Percentiles rank a stretch among this genome's conserved stretches.
These are phyloP conservation scores for Mesorhabditis belari DNA, from an alignment of 2,888 invertebrate species.

Conservation along the genomic window DNA sequence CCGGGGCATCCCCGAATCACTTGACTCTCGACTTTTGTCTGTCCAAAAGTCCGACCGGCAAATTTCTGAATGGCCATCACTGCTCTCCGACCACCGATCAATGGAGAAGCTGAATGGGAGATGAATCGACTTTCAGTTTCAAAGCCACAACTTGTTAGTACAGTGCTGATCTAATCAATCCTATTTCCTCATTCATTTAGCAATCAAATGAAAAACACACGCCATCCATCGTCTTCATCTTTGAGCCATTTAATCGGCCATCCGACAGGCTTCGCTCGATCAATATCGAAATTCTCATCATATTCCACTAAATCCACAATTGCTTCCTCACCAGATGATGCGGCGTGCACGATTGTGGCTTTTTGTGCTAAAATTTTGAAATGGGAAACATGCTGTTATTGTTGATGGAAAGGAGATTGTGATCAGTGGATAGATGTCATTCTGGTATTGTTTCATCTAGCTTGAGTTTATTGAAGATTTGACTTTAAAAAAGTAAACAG, in stretches of 20 bases:
- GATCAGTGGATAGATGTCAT: too few relatives aligned
- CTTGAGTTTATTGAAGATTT: too few relatives aligned
- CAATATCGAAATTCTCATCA: neutral
- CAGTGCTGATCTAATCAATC: too few relatives aligned
- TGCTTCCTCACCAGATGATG: neutral
- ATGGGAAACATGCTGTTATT: neutral
- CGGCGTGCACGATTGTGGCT: neutral
- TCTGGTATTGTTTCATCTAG: too few relatives aligned
- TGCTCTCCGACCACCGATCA: conserved; percentile 6
- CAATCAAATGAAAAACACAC: neutral
- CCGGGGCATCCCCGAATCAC: neutral
- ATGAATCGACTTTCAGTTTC: too few relatives aligned
- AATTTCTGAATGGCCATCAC: conserved; percentile 9
- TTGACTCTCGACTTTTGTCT: conserved; percentile 5
- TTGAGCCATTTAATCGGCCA: neutral
- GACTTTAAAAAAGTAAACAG: too few relatives aligned
- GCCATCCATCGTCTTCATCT: neutral
- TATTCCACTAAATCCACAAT: too few relatives aligned
- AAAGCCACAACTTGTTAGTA: too few relatives aligned
- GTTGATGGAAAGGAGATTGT: too few relatives aligned
- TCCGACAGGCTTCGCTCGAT: neutral
- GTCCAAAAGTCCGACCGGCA: conserved; percentile 5
- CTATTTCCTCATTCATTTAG: neutral
- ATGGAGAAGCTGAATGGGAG: conserved; percentile 11
- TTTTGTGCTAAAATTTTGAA: neutral